Percentiles rank a stretch among this genome's conserved stretches.
These are phyloP conservation scores for Drosophila murphyi DNA, from an alignment of 1,140 invertebrate genomes.

Conservation along the genomic window DNA sequence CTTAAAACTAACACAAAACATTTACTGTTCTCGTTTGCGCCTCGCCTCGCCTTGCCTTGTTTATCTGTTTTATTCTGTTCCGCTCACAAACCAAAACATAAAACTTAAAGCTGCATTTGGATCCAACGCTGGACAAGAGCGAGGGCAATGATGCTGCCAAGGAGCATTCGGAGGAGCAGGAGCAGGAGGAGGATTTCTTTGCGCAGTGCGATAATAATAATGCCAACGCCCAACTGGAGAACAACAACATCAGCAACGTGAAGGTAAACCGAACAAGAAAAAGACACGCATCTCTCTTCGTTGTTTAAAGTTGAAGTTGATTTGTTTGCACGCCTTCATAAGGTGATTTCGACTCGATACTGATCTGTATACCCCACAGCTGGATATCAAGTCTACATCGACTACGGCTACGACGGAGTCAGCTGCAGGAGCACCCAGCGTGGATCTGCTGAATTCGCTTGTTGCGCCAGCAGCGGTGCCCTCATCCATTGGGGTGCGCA, in stretches of 20 bases:
- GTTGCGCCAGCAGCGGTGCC: conserved; percentile 50
- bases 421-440: conserved; percentile 69
- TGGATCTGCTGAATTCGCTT: conserved; percentile 81
- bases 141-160: conserved; percentile 69
- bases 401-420: conserved; percentile 39
- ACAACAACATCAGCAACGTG: conserved; percentile 59
- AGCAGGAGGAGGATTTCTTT: conserved; percentile 93
- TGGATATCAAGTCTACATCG: conserved; percentile 57
- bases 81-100: conserved; percentile 13
- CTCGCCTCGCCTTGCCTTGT: conserved; percentile 16
- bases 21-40: conserved; percentile 39
- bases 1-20: conserved; percentile 46
- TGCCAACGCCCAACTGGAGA: conserved; percentile 64
- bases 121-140: conserved; percentile 85
- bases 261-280: conserved; percentile 38
- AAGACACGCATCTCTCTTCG: conserved; percentile 31
- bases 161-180: not conserved
- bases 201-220: conserved; percentile 87
- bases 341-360: not conserved
- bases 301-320: conserved; percentile 18
- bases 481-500: conserved; percentile 88
- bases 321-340: not conserved
- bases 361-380: conserved; percentile 36
- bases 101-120: conserved; percentile 87
- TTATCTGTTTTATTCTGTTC: conserved; percentile 4